Base-by-base conservation (phyloP, 2,113 vertebrate species). In the Gymnogyps californianus region DNA sequence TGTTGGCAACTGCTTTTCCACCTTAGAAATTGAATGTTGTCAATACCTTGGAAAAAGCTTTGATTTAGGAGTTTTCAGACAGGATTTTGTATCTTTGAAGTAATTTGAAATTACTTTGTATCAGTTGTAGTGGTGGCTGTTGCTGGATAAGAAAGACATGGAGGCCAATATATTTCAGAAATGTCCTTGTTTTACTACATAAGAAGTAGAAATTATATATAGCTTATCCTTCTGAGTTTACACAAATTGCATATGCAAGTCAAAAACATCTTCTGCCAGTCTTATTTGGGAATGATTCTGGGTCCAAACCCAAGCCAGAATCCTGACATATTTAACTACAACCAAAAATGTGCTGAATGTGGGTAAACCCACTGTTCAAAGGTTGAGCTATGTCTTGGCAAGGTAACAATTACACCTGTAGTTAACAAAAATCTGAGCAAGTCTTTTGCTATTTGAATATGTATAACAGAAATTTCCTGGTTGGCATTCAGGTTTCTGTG, bases 361-460 rank as follows among this genome's bases (percentile, higher is more conserved):
- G 59, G 34, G 10, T 77, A 91, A 91, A 79, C 28, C 9, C 47
- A 24, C 6, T 2, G 3, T 12, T 4, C 5, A 57, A 67, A 76
- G 47, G 26, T 6, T 71, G 90, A 84, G 49, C 44, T 40, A 5
- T 34, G 31, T 7, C 87, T 78, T 87, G 84, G 74, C 47, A 24
- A 79, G 61, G n/a, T 13, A 64, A 71, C 31, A 26, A 8, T 9
- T 26, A 8, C 36, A 20, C 9, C 28, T 24, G 1, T 18, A 31
- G 9, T 54, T 74, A n/a, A 40, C 7, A n/a, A 52, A 57, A 83
- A 58, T 20, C 55, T 13, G 11, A 46, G 17, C 1, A 0, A 0
- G 1, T 65, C 36, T 59, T 65, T 38, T 4, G 28, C 9, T 16
- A 2, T 34, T 77, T 38, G 9, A 72, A 44, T 13, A 9, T 0